Base-by-base conservation (phyloP, 2,888 invertebrate genomes). In the Mystacides longicornis region DNA sequence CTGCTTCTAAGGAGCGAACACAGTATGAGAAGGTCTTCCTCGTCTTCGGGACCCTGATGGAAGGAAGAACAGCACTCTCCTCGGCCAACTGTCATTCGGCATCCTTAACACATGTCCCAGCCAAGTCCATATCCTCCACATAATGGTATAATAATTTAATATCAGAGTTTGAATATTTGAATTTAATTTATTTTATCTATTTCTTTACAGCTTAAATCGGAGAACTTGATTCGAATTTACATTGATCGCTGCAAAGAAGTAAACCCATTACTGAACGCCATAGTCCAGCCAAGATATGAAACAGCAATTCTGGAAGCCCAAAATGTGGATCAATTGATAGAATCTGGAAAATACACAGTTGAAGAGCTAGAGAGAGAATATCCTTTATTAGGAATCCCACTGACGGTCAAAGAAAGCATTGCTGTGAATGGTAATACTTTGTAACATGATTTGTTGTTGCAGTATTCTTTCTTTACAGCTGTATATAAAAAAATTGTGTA, bases 361-460 rank as follows among this genome's bases (percentile, higher is more conserved):
- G 80, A 81, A 43, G 80, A 82, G 51, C 74, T 89, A 64, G 82
- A 80, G 60, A 75, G 78, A 55, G 79, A 85, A 48, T 85, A 82
- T 62, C 92, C 92, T 0, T 73, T 93, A 57, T 73, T 90, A 9
- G 93, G 94, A 3, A 81, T 94, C 3, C 94, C 94, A 0, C 77
- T 93, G 59, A 89, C 92, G 4, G 84, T 90, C 0, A 94, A 93
- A 69, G 91, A 92, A 69, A 85, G 86, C 63, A 85, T 90, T 64
- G 81, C 82, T 49, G 82, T 90, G 2, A 81, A 86, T 79, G 92
- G 88, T 81, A 68, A 45, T n/a, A n/a, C n/a, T n/a, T n/a, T n/a
- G n/a, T n/a, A n/a, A 31, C 9, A 31, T 31, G 33, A 31, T 31
- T 9, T n/a, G n/a, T n/a, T n/a, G n/a, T n/a, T n/a, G n/a, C n/a